Conservation (phyloP, 2,113 vertebrate species). For the Psammodynastes pulverulentus region DNA sequence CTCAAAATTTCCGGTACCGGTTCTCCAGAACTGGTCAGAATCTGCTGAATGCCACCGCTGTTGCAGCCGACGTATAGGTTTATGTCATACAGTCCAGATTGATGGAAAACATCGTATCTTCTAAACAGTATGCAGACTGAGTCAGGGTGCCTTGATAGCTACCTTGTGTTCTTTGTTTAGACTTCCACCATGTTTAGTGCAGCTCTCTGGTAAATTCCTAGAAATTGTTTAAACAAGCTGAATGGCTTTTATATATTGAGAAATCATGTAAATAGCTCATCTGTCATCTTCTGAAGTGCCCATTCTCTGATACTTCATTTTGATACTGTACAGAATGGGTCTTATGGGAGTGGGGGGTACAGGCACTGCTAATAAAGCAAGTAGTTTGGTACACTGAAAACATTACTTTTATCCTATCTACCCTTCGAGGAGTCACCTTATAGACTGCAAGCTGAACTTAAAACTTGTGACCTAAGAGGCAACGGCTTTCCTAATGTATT, state of each 20-base stretch:
- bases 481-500: neutral
- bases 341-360: too few relatives aligned
- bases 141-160: neutral
- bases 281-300: neutral
- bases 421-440: neutral
- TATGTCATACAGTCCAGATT: neutral
- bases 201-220: neutral
- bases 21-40: too few relatives aligned
- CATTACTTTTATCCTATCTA: neutral
- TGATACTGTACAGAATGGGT: neutral
- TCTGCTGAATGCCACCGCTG: too few relatives aligned
- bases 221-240: neutral
- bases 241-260: neutral
- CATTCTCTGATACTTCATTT: neutral
- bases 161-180: neutral
- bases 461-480: neutral
- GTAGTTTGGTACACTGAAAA: neutral
- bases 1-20: too few relatives aligned
- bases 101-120: neutral
- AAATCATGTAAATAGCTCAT: neutral
- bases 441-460: neutral
- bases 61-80: neutral
- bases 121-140: neutral
- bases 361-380: neutral
- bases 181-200: neutral